These are phyloP conservation scores for Epinephelus awoara DNA, from an alignment of 2,797 vertebrate species.

Conservation along the genomic window DNA sequence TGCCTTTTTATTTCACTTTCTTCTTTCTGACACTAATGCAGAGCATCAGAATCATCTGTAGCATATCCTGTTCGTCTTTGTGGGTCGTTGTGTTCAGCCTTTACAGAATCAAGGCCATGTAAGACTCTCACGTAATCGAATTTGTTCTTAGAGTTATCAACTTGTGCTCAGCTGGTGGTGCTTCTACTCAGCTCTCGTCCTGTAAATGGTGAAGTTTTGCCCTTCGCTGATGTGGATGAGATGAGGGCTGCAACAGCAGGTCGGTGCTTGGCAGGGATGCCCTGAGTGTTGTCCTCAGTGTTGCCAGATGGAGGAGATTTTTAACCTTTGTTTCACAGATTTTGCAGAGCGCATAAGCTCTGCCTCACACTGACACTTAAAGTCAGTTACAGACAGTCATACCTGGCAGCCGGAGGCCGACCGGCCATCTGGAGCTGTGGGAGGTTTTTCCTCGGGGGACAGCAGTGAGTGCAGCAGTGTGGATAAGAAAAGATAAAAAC, in stretches of 20 bases:
- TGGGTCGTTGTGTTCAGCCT: constrained; percentile 12
- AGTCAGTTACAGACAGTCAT: constrained; percentile 19
- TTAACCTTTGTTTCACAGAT: constrained; percentile 38
- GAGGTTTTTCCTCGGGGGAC: not conserved
- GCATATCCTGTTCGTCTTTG: not conserved
- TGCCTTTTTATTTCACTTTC: not conserved
- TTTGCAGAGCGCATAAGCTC: constrained; percentile 5
- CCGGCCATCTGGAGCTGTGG: constrained; percentile 34
- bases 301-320: constrained; percentile 39
- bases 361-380: constrained; percentile 25
- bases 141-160: constrained; percentile 4
- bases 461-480: constrained; percentile 12
- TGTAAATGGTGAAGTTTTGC: not conserved
- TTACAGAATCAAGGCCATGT: not conserved
- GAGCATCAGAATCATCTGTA: not conserved
- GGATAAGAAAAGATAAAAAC: constrained; percentile 15
- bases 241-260: constrained; percentile 26
- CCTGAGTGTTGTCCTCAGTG: constrained; percentile 2
- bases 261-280: constrained; percentile 13
- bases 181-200: constrained; percentile 1
- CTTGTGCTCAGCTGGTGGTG: constrained; percentile 27
- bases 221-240: constrained; percentile 21
- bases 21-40: not conserved
- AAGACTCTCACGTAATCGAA: not conserved
- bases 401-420: constrained; percentile 27